A percentile compares a stretch with the other conserved stretches of the same genome.
These are phyloP conservation scores for Drosophila truncata DNA, from an alignment of 1,140 invertebrate genomes.

Conservation along the genomic window DNA sequence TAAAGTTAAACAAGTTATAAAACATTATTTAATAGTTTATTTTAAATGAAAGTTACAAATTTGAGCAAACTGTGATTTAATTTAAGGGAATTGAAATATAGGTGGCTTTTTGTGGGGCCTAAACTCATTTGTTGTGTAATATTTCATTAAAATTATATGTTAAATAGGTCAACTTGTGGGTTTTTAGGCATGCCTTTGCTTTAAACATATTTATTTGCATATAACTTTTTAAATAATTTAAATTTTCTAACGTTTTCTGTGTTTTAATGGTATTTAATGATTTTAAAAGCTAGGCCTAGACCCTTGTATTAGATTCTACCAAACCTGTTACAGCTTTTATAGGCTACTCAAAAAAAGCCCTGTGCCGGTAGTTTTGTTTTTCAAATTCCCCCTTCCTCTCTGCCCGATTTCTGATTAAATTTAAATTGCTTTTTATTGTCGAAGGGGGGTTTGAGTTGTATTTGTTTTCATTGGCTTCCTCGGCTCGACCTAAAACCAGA, in stretches of 20 bases:
- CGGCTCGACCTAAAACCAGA: constrained; percentile 38
- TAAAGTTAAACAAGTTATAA: background rate
- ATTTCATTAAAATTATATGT: no score
- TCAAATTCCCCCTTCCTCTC: constrained; percentile 2
- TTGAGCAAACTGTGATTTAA: background rate
- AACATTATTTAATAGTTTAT: background rate
- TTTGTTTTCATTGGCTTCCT: constrained; percentile 21
- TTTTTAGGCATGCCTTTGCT: background rate
- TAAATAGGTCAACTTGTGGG: background rate
- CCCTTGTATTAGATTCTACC: background rate
- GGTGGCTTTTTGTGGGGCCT: background rate
- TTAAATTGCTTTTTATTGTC: constrained; percentile 56
- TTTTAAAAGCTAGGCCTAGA: background rate
- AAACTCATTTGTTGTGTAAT: background rate
- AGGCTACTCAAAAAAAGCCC: constrained; percentile 2
- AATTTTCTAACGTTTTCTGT: background rate
- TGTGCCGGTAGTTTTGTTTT: constrained; percentile 39
- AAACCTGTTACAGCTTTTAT: constrained; percentile 22
- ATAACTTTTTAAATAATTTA: background rate
- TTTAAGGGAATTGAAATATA: background rate
- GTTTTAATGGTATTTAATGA: background rate
- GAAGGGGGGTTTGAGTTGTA: constrained; percentile 10
- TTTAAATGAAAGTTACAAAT: background rate
- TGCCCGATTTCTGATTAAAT: constrained; percentile 49
- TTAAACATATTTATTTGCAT: background rate